Evolutionary conservation across 2,888 invertebrate species (phyloP).

Genomic region (Disparrhopalites patrizii): DNA sequence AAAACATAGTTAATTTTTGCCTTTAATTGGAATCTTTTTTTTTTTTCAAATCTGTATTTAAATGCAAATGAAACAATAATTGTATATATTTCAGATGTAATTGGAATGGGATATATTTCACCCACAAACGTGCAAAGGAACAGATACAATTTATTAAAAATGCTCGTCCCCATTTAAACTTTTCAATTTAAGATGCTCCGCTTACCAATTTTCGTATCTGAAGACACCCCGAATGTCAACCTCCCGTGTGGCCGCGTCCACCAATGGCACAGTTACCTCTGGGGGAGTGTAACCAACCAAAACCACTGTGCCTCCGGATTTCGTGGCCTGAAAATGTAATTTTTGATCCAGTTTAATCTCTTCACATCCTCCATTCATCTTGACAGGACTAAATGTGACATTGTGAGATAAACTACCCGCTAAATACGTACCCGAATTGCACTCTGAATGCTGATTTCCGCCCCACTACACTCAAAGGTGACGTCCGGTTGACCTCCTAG

Average conservation of each 20-base stretch:
- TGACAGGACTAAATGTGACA: neutral
- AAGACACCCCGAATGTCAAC: conserved; percentile 91
- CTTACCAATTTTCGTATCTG: conserved; percentile 79
- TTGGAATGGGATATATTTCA: neutral
- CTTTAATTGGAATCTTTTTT: neutral
- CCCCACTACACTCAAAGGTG: conserved; percentile 85
- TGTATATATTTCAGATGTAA: neutral
- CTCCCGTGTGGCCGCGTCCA: conserved; percentile 75
- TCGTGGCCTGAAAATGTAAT: conserved; percentile 64
- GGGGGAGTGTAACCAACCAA: conserved; percentile 81
- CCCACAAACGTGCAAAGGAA: neutral
- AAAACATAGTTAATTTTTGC: neutral
- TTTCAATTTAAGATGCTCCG: no score
- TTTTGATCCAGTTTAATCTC: neutral
- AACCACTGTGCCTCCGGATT: conserved; percentile 78
- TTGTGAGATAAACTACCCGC: neutral
- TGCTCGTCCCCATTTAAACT: neutral
- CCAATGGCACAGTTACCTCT: conserved; percentile 75
- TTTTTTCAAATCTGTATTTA: neutral
- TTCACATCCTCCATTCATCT: neutral
- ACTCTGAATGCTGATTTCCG: conserved; percentile 70
- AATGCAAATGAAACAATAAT: neutral
- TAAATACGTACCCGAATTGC: conserved; percentile 65
- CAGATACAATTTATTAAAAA: neutral
- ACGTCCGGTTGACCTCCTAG: conserved; percentile 67